Conservation (phyloP, 2,113 vertebrate genomes). For the Motacilla alba region DNA sequence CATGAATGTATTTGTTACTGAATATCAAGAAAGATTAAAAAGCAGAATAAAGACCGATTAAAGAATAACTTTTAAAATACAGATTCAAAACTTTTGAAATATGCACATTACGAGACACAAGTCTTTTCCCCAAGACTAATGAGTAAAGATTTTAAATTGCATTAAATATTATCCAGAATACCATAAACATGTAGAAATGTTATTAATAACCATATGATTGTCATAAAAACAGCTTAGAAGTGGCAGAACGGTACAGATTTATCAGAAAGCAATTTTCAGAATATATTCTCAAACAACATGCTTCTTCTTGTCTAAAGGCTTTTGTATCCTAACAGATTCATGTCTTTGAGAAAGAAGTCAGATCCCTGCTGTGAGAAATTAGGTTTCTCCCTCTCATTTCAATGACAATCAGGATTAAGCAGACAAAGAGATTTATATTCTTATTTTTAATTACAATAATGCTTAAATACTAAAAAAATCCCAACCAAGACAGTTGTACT, state of each 20-base stretch:
- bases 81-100: background rate
- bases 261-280: background rate
- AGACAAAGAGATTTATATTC: background rate
- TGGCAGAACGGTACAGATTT: background rate
- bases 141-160: background rate
- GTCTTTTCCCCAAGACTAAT: background rate
- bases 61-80: background rate
- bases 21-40: background rate
- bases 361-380: background rate
- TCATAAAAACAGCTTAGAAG: background rate
- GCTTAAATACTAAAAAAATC: background rate
- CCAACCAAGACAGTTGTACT: background rate
- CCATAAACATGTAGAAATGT: background rate
- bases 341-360: background rate
- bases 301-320: background rate
- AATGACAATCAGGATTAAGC: background rate
- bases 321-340: background rate
- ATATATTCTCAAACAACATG: background rate
- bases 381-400: background rate
- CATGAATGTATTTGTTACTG: background rate
- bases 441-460: background rate
- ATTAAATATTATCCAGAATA: background rate
- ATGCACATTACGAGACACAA: background rate
- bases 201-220: background rate
- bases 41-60: background rate